Conservation (phyloP, 2,888 invertebrate species). For the Mystacides longicornis region DNA sequence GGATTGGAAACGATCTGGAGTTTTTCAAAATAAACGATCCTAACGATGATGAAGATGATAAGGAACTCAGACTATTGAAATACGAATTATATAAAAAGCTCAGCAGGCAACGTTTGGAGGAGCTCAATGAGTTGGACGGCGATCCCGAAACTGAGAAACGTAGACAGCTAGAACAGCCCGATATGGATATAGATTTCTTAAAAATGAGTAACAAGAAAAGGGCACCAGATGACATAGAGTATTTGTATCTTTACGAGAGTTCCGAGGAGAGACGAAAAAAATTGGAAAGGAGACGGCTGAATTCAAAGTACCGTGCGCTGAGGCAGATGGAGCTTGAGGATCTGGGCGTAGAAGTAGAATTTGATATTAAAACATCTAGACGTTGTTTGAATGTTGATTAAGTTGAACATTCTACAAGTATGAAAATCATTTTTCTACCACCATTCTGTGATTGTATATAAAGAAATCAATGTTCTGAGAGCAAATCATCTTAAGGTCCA, state of each 20-base stretch:
- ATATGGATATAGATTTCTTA: no score
- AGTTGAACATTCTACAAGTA: no score
- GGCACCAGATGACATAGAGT: not conserved
- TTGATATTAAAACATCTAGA: not conserved
- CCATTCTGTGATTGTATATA: no score
- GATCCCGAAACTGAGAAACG: not conserved
- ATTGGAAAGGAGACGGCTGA: not conserved
- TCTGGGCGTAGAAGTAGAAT: not conserved
- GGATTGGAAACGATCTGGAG: no score
- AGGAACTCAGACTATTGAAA: not conserved
- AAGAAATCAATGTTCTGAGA: no score
- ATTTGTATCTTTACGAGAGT: not conserved
- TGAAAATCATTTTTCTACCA: no score
- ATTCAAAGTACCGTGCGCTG: not conserved
- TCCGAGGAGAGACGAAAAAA: not conserved
- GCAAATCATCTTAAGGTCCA: no score
- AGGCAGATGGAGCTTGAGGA: not conserved
- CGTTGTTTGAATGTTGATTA: not conserved
- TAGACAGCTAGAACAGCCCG: no score
- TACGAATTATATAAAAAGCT: not conserved
- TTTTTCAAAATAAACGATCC: no score
- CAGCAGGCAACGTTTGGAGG: not conserved
- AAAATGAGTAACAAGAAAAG: not conserved
- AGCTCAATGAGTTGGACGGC: not conserved
- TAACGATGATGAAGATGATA: not conserved